These are phyloP conservation scores for Ethmia dodecea DNA, from an alignment of 2,888 invertebrate genomes.

Conservation along the genomic window DNA sequence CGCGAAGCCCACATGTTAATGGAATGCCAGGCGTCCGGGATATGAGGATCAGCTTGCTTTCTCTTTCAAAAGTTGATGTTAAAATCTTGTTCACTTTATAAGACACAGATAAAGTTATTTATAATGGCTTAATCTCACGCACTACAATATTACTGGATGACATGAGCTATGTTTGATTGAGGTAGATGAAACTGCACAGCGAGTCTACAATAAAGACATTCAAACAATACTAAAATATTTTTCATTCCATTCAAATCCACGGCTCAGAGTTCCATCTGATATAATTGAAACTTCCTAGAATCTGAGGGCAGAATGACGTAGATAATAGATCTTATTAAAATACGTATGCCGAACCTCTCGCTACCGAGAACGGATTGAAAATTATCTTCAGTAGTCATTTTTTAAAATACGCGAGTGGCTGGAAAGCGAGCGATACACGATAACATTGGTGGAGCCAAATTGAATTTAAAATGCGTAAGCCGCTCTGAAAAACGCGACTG, in stretches of 20 bases:
- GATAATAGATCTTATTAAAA: constrained; percentile 63
- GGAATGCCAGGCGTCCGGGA: no score
- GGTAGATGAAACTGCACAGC: no score
- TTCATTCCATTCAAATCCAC: background rate
- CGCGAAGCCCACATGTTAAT: no score
- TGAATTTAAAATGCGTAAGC: constrained; percentile 50
- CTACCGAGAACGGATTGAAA: constrained; percentile 52
- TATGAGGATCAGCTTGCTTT: no score
- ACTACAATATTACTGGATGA: no score
- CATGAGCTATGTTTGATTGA: no score
- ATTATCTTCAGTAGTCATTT: constrained; percentile 57
- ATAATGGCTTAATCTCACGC: no score
- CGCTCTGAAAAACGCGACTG: constrained; percentile 34
- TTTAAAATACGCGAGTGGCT: constrained; percentile 42
- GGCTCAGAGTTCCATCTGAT: constrained; percentile 31
- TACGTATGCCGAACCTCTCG: constrained; percentile 59
- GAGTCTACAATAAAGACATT: background rate
- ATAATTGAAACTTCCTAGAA: constrained; percentile 59
- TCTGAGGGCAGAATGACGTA: constrained; percentile 40
- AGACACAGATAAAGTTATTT: no score
- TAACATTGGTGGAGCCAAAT: constrained; percentile 46
- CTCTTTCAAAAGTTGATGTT: no score
- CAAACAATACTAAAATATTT: background rate
- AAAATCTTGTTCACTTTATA: no score
- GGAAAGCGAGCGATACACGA: constrained; percentile 32